These are phyloP conservation scores for Alexandromys oeconomus DNA, from an alignment of 2,797 vertebrate genomes.

Conservation along the genomic window DNA sequence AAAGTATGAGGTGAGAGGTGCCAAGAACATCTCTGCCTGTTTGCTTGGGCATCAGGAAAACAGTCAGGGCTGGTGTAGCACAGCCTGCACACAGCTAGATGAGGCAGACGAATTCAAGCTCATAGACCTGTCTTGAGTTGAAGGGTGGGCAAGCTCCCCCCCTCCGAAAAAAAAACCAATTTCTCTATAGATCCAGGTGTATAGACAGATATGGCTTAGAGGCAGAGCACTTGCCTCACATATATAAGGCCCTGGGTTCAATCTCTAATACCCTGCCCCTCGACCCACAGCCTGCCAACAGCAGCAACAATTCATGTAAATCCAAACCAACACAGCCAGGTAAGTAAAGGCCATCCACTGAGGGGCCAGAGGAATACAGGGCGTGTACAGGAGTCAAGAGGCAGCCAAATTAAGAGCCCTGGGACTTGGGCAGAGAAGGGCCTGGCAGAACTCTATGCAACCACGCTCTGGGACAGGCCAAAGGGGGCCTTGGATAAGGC, in stretches of 20 bases:
- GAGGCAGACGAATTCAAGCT: neutral
- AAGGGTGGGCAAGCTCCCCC: neutral
- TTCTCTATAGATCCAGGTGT: neutral
- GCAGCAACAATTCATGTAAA: neutral
- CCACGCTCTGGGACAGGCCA: neutral
- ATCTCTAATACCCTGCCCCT: neutral
- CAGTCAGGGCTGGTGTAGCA: neutral
- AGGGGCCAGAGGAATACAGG: rapidly evolving
- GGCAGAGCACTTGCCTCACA: neutral
- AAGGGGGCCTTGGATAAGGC: too few species aligned
- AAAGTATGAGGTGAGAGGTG: neutral
- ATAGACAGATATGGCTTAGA: neutral
- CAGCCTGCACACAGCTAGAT: neutral
- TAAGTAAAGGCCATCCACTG: rapidly evolving
- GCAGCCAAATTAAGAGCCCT: too few species aligned
- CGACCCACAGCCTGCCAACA: neutral
- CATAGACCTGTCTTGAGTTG: neutral
- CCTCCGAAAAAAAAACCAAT: neutral
- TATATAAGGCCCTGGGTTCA: neutral
- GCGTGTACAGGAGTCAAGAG: neutral
- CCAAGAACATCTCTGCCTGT: neutral
- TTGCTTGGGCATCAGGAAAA: neutral
- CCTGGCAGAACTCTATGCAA: neutral
- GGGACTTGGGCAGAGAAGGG: neutral
- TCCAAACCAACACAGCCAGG: neutral